phyloP scores from a whole-genome alignment of 2,888 invertebrate genomes.

The Neuroscelio doddi region DNA sequence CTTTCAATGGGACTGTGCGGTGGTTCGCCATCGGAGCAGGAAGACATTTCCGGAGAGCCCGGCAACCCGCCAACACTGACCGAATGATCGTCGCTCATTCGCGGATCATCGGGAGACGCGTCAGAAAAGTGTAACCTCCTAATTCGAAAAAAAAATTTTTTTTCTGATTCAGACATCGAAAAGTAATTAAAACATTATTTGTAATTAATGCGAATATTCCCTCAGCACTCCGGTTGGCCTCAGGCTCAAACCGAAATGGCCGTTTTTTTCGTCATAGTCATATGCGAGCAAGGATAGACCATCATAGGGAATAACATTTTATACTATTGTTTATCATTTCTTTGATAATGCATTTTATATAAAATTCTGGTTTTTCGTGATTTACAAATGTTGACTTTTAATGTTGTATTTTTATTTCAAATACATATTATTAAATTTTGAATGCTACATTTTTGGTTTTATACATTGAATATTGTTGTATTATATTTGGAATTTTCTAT shows the following conservation, averaged over 20 bases:
- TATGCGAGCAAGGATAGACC: slow-evolving; percentile 63
- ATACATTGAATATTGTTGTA: too few relatives aligned
- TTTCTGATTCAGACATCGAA: background rate
- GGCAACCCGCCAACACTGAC: slow-evolving; percentile 60
- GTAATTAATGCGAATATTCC: too few relatives aligned
- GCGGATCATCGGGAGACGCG: slow-evolving; percentile 63
- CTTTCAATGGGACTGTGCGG: slow-evolving; percentile 67
- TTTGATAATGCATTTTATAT: too few relatives aligned
- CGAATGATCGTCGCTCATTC: slow-evolving; percentile 57
- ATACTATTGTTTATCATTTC: too few relatives aligned
- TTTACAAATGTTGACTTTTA: too few relatives aligned
- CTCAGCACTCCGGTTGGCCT: slow-evolving; percentile 61
- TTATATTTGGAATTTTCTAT: too few relatives aligned
- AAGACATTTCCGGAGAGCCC: slow-evolving; percentile 68
- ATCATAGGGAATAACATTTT: slow-evolving; percentile 61
- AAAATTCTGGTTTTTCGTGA: too few relatives aligned
- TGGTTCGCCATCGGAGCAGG: slow-evolving; percentile 68
- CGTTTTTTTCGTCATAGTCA: slow-evolving; percentile 58
- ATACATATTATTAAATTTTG: too few relatives aligned
- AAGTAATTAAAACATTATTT: too few relatives aligned
- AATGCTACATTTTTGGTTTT: too few relatives aligned
- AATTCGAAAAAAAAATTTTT: slow-evolving; percentile 18
- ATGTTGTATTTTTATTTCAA: too few relatives aligned
- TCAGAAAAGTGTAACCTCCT: slow-evolving; percentile 68
- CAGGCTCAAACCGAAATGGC: slow-evolving; percentile 55